A percentile compares a stretch with the other conserved stretches of the same genome.
These are phyloP conservation scores for Argyra leucocephala DNA, from an alignment of 2,888 invertebrate genomes.

Conservation along the genomic window DNA sequence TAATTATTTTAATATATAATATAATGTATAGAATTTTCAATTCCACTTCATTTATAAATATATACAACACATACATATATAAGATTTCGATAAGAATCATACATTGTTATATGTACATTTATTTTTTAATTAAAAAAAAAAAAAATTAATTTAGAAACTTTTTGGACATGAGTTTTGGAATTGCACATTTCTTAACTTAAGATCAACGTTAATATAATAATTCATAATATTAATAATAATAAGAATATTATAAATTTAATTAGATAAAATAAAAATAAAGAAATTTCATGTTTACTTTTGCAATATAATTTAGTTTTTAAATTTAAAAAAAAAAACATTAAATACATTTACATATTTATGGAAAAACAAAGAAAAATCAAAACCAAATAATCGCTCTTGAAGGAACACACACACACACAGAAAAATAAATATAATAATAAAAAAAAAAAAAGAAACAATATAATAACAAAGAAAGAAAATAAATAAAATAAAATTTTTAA, in stretches of 20 bases:
- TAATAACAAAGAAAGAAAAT: too few relatives aligned
- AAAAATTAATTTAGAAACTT: not conserved
- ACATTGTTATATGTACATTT: too few relatives aligned
- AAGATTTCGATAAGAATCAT: too few relatives aligned
- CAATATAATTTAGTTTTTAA: not conserved
- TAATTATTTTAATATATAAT: too few relatives aligned
- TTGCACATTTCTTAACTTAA: not conserved
- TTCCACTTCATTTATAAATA: too few relatives aligned
- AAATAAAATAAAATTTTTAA: not conserved
- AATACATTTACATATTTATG: not conserved
- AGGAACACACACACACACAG: slow-evolving; percentile 25
- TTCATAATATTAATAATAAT: too few relatives aligned
- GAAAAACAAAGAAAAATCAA: slow-evolving; percentile 15
- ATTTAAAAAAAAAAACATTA: too few relatives aligned
- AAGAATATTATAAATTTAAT: too few relatives aligned
- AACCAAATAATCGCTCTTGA: slow-evolving; percentile 16
- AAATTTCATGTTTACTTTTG: too few relatives aligned
- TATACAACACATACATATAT: too few relatives aligned
- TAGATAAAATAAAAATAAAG: too few relatives aligned
- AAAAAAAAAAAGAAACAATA: not conserved
- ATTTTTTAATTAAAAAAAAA: not conserved
- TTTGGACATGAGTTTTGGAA: slow-evolving; percentile 1
- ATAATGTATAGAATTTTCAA: too few relatives aligned
- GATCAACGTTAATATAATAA: not conserved
- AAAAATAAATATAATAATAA: slow-evolving; percentile 18